Evolutionary conservation across 2,888 invertebrate genomes (phyloP), one percentile per base, ranked within the genome.

Genomic region (Gastrophysa polygoni): DNA sequence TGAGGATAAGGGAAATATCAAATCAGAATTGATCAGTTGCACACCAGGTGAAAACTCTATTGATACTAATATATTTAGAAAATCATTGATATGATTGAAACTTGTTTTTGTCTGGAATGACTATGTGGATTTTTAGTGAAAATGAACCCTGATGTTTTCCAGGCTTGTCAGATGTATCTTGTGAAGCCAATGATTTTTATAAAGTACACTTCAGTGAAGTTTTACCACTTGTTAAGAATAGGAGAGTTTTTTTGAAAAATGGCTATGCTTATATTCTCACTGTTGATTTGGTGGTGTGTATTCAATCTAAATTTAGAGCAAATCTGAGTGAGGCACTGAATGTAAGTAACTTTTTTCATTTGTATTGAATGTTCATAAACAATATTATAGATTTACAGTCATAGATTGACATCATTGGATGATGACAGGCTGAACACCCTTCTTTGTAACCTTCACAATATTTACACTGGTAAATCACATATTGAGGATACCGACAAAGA

Each of bases 181-280:
- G 90, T 55, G 89, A 89, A 62, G 82, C 83, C 44, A 82, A 84
- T 47, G 89, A 91, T 71, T 91, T 92, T 80, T 76, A 73, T 63
- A 69, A 72, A 67, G 70, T 76, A 6, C 68, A 71, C 16, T 98
- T 96, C 78, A 86, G 85, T 56, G 91, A 95, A 80, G 98, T 96
- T 0, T 81, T 91, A 18, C 95, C 97, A 76, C 85, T 98, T 68
- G 89, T 99, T 1, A 87, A 86, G 75, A 82, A 81, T 11, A 87
- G 97, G 64, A 90, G 87, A 79, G 93, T 95, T 3, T 96, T 88
- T 75, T 75, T 99, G 0, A 85, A 86, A 70, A 83, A 83, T 58
- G 98, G 99, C 2, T 91, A 63, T 79, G 98, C 96, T 1, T 98
- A 92, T 80, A 90, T 98, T 49, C 91, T 94, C 0, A 88, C 90